Conservation (phyloP, 2,888 invertebrate genomes). For the Limnephilus rhombicus region DNA sequence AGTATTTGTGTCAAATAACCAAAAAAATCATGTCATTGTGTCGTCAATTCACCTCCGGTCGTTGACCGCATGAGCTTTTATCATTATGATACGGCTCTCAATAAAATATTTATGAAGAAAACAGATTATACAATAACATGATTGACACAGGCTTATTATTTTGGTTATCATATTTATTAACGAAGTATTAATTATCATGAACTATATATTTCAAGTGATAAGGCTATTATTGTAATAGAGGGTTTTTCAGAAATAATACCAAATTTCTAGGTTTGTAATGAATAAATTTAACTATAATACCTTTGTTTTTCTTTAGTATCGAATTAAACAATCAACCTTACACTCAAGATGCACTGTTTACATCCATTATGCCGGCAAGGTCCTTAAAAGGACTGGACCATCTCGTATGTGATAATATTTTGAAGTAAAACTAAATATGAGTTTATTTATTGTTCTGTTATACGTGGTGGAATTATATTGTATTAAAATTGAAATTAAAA, state of each 20-base stretch:
- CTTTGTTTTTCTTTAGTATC: neutral
- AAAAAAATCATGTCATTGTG: constrained; percentile 43
- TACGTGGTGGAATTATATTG: too few relatives aligned
- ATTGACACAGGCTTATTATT: neutral
- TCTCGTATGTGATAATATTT: too few relatives aligned
- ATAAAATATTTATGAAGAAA: neutral
- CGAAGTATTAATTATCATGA: neutral
- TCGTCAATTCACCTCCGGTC: constrained; percentile 42
- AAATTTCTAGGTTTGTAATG: neutral
- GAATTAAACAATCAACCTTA: too few relatives aligned
- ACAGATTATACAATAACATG: neutral
- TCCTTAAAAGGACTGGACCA: too few relatives aligned
- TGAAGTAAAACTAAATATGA: too few relatives aligned
- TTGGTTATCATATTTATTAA: neutral
- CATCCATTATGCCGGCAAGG: too few relatives aligned
- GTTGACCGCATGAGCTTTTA: constrained; percentile 35
- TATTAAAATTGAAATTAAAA: too few relatives aligned
- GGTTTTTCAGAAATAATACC: neutral
- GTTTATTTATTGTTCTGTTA: too few relatives aligned
- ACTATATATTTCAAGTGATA: neutral
- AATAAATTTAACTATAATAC: neutral
- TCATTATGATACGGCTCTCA: neutral
- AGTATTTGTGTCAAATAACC: neutral
- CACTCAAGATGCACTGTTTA: too few relatives aligned
- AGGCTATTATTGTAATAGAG: neutral